Base-by-base conservation (phyloP, 2,113 vertebrate genomes). In the Laticauda laticaudata region DNA sequence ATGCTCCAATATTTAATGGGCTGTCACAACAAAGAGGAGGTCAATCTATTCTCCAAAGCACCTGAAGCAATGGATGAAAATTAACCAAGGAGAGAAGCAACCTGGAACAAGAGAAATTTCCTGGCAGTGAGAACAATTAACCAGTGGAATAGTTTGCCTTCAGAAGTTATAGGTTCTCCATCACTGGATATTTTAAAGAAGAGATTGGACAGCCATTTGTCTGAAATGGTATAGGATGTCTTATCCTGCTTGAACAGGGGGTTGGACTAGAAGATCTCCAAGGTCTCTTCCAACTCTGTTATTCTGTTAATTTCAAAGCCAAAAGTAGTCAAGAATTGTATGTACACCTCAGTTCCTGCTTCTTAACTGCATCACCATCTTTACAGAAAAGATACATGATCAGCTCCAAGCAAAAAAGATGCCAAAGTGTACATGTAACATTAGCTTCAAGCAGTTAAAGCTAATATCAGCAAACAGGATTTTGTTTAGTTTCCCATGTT, bases 351-450 rank as follows among this genome's bases (percentile, higher is more conserved):
- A 81, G 18, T 81, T 81, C n/a, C 4, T 86, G 92, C 8, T 51
- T 93, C 86, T 0, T 69, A 89, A 51, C 61, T 56, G 59, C 1
- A 89, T 61, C 18, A 92, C 81, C 2, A 4, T 21, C 86, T 23
- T 90, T 10, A 34, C 89, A 48, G 94, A 61, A 92, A 51, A 85
- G 0, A 2, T 59, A 48, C 94, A 87, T 94, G 75, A 91, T 93
- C 95, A 94, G 92, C n/a, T 39, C 86, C 89, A 7, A 64, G 56
- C 75, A 92, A 89, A 91, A 94, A 93, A 96, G 93, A 91, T 95
- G 93, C 88, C 87, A 94, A 86, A 94, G 93, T 93, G 92, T 95
- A 91, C 92, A 92, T 94, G 95, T 91, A 93, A 88, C 90, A 54
- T 91, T 48, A 93, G 56, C 56, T 69, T 26, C 5, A 56, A 92